Percentiles rank a stretch among this genome's conserved stretches.
Conservation (phyloP, 2,797 vertebrate species). For the Streptopelia turtur region DNA sequence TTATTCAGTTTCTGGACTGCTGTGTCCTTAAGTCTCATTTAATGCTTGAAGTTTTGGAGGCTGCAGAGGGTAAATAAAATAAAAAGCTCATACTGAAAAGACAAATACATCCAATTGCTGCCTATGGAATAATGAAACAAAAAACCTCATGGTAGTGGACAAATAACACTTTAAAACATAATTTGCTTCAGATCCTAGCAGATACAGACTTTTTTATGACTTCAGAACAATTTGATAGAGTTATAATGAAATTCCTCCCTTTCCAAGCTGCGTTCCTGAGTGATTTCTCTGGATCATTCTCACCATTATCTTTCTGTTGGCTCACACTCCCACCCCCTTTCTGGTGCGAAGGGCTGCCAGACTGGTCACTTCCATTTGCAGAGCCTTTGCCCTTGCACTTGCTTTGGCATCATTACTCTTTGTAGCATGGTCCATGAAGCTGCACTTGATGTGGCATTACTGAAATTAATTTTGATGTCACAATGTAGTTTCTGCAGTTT, state of each 20-base stretch:
- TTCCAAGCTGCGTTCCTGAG: background rate
- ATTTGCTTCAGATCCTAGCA: background rate
- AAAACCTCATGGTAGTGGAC: background rate
- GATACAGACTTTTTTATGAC: background rate
- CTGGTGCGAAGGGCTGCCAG: background rate
- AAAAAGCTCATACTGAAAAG: background rate
- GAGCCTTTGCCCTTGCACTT: background rate
- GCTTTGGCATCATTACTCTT: background rate
- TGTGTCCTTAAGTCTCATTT: background rate
- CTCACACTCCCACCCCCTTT: background rate
- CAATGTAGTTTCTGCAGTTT: constrained; percentile 17
- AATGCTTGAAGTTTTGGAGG: background rate
- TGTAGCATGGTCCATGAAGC: background rate
- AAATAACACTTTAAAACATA: background rate
- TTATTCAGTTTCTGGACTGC: background rate
- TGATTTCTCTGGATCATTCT: background rate
- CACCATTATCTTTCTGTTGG: background rate
- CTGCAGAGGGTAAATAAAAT: background rate
- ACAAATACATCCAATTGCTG: background rate
- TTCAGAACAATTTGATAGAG: background rate
- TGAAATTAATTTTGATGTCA: constrained; percentile 19
- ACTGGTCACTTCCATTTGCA: background rate
- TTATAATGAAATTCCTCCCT: background rate
- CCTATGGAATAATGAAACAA: background rate
- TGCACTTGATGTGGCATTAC: constrained; percentile 2